Percentiles rank a stretch among this genome's conserved stretches.
phyloP scores from a whole-genome alignment of 2,113 vertebrate species.

The Felis chaus region DNA sequence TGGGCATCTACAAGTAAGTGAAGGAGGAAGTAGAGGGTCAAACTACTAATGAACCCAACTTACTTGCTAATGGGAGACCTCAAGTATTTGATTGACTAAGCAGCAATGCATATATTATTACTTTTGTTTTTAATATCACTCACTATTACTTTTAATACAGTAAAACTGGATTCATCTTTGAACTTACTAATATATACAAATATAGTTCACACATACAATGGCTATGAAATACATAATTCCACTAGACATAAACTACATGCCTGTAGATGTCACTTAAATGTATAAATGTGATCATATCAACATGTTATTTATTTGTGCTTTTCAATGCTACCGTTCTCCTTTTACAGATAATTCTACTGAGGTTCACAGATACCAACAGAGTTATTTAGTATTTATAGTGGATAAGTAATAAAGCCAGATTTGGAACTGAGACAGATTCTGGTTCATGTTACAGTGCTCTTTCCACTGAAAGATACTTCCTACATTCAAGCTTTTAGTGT shows the following conservation, averaged over 20 bases:
- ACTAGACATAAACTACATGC: neutral
- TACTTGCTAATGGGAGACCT: neutral
- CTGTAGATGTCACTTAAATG: neutral
- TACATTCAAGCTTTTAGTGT: neutral
- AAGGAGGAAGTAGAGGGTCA: neutral
- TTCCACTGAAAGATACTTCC: neutral
- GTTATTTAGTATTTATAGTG: neutral
- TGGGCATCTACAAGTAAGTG: neutral
- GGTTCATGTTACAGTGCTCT: neutral
- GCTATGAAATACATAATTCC: neutral
- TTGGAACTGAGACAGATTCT: neutral
- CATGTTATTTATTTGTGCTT: neutral
- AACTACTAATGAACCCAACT: neutral
- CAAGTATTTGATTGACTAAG: neutral
- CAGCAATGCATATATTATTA: neutral
- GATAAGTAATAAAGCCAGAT: neutral
- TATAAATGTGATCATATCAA: neutral
- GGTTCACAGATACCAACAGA: neutral
- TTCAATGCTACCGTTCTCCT: neutral
- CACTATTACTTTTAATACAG: neutral
- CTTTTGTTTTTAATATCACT: slow-evolving; percentile 10
- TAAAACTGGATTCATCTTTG: slow-evolving; percentile 10
- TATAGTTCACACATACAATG: neutral
- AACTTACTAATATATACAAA: neutral
- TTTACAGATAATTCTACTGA: neutral